These are phyloP conservation scores for Anagrus nilaparvatae DNA, from an alignment of 1,140 invertebrate species.

Conservation along the genomic window DNA sequence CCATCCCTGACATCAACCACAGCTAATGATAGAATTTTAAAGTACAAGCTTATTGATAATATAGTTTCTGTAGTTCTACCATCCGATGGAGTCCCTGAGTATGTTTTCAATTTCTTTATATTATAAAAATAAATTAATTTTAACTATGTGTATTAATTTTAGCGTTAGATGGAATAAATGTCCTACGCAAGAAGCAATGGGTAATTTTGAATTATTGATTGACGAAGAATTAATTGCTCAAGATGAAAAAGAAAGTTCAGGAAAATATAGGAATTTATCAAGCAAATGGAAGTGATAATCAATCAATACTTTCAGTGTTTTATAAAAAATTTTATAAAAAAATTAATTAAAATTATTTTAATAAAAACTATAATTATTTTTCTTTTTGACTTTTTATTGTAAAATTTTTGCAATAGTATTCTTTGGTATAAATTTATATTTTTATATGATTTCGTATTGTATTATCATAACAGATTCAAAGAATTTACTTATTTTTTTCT, in stretches of 20 bases:
- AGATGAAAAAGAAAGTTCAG: constrained; percentile 40
- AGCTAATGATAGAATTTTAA: constrained; percentile 89
- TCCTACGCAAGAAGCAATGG: constrained; percentile 65
- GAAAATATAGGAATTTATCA: constrained; percentile 26
- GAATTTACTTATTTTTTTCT: too few species aligned
- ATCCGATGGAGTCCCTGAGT: constrained; percentile 82
- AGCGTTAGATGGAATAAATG: constrained; percentile 87
- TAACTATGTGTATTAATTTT: too few species aligned
- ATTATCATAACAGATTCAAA: too few species aligned
- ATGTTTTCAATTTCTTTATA: too few species aligned
- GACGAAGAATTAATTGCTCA: constrained; percentile 68
- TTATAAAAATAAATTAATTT: too few species aligned
- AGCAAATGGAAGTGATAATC: constrained; percentile 37
- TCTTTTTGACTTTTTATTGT: too few species aligned
- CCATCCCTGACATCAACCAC: constrained; percentile 91
- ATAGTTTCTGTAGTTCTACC: constrained; percentile 86
- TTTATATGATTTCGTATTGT: too few species aligned
- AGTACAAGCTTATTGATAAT: constrained; percentile 92
- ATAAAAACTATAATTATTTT: background rate
- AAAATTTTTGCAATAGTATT: too few species aligned
- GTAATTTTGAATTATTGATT: constrained; percentile 81
- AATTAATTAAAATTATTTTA: background rate
- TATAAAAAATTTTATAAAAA: constrained; percentile 1
- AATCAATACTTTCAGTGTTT: too few species aligned
- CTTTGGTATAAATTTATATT: too few species aligned